Conservation (phyloP, 2,888 invertebrate genomes). For the Parascotia fuliginaria region DNA sequence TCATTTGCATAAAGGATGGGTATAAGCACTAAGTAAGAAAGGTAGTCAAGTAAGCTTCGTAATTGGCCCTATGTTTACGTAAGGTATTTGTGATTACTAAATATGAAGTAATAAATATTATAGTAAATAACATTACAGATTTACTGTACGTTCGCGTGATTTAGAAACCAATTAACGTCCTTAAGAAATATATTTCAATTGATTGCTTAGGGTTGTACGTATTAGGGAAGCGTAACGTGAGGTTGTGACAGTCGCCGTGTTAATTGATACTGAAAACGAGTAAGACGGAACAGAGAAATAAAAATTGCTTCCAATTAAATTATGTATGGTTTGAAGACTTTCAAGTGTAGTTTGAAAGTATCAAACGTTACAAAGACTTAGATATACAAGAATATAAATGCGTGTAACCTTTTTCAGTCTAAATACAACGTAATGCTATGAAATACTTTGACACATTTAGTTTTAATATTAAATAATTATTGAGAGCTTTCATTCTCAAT, state of each 20-base stretch:
- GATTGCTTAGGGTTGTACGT: conserved; percentile 26
- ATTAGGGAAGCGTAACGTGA: not conserved
- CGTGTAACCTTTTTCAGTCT: too few species aligned
- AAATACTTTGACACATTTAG: too few species aligned
- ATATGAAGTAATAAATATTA: conserved; percentile 42
- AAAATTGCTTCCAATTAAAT: not conserved
- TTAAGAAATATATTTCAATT: conserved; percentile 31
- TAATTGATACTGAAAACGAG: not conserved
- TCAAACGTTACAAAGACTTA: too few species aligned
- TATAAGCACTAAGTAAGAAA: conserved; percentile 22
- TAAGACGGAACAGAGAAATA: not conserved
- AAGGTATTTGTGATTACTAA: conserved; percentile 38
- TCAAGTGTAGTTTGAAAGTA: too few species aligned
- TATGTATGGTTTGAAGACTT: not conserved
- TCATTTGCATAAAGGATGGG: conserved; percentile 29
- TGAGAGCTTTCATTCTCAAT: too few species aligned
- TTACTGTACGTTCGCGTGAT: conserved; percentile 48
- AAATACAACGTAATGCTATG: too few species aligned
- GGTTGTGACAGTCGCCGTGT: not conserved
- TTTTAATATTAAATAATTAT: too few species aligned
- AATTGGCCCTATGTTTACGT: conserved; percentile 41
- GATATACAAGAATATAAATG: too few species aligned
- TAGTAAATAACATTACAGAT: conserved; percentile 40
- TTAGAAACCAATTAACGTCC: conserved; percentile 45
- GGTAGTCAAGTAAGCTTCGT: conserved; percentile 21